Evolutionary conservation across 2,888 invertebrate species (phyloP), one percentile per base, ranked within the genome.

Genomic region (Diaphora mendica): DNA sequence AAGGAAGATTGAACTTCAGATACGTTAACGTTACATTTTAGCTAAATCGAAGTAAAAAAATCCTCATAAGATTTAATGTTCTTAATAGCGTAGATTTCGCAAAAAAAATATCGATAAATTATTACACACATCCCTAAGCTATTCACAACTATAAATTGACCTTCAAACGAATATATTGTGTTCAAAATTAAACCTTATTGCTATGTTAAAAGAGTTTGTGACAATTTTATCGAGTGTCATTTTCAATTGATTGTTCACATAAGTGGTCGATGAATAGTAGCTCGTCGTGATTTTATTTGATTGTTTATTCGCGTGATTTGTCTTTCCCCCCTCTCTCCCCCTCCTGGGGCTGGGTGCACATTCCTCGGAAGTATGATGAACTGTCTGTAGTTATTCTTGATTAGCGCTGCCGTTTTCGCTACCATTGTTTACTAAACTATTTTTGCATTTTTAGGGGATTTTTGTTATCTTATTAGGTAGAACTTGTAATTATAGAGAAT

Each of bases 261-360:
- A 91, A 91, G 91, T 93, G 92, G 90, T 90, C 90, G 91, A 91
- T 92, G 92, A 92, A 90, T 91, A 91, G 85, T 88, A 42, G 70
- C 30, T 33, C 85, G 87, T 87, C 85, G 89, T 91, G 92, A 93
- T 93, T 93, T 93, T 93, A 92, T 93, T 93, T 91, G 91, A 92
- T 92, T 93, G 92, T 93, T 92, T 93, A 90, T 93, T 91, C 92
- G 91, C 91, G 88, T 91, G 91, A 91, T 92, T 92, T 89, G 89
- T 89, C 85, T 80, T 79, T 77, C 73, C 74, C 76, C 78, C 78
- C 44, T 17, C 33, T 17, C 62, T 55, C 51, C 30, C 39, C 23
- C 55, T 20, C 62, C 48, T 26, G 42, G 73, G 73, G 77, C 67
- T 68, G 67, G 70, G 76, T 72, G 73, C 79, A 79, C 79, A 79